A percentile compares a stretch with the other conserved stretches of the same genome.
These are phyloP conservation scores for Apostichopus japonicus DNA, from an alignment of 35 echinoderm and acorn worm species.

Conservation along the genomic window DNA sequence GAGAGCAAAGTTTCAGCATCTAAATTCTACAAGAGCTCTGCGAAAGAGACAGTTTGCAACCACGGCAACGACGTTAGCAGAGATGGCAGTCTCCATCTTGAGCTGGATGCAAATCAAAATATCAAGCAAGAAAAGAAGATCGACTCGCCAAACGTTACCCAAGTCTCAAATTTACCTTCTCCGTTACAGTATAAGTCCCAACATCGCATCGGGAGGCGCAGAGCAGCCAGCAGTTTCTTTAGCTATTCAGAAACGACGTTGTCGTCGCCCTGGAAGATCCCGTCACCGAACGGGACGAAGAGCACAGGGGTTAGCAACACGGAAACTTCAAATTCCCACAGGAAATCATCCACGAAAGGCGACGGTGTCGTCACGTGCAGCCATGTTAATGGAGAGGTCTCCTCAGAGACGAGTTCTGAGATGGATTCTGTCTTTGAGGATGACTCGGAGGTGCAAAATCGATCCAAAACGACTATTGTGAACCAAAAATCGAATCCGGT, in stretches of 20 bases:
- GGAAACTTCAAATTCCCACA: not conserved
- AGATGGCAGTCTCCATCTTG: not conserved
- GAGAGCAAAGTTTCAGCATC: not conserved
- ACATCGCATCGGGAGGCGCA: conserved; percentile 81
- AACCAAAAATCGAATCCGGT: not conserved
- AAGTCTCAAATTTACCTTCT: conserved; percentile 31
- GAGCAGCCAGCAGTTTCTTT: conserved; percentile 57
- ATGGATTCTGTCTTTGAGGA: conserved; percentile 49
- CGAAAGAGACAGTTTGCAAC: not conserved
- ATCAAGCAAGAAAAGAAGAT: not conserved
- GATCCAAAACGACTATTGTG: not conserved
- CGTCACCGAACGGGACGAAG: conserved; percentile 55
- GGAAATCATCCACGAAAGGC: not conserved
- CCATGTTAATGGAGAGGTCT: not conserved
- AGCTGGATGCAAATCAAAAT: conserved; percentile 53
- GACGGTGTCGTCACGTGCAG: not conserved
- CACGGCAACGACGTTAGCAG: not conserved
- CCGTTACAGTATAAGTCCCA: conserved; percentile 69
- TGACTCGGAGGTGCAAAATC: conserved; percentile 1
- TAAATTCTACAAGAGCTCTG: conserved; percentile 44
- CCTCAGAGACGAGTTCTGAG: conserved; percentile 33
- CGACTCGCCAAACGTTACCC: not conserved
- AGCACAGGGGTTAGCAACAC: not conserved
- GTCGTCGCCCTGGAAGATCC: conserved; percentile 50
- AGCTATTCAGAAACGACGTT: conserved; percentile 70